A percentile compares a stretch with the other conserved stretches of the same genome.
These are phyloP conservation scores for Dysdera silvatica DNA, from an alignment of 1,140 invertebrate species.

Conservation along the genomic window DNA sequence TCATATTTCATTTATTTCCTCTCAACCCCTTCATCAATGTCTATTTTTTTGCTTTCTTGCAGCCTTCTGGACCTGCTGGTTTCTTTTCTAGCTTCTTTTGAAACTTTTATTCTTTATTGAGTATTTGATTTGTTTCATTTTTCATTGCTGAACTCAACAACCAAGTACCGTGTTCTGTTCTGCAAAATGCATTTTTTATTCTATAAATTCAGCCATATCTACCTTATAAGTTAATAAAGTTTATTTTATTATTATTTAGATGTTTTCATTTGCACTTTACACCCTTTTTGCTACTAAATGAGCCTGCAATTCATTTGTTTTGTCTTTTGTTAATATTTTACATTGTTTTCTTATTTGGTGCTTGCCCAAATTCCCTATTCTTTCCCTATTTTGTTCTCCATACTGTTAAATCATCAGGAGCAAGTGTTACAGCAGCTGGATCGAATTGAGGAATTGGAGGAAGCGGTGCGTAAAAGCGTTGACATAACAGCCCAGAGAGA, in stretches of 20 bases:
- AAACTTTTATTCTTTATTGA: slow-evolving; percentile 27
- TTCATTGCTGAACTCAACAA: too few relatives aligned
- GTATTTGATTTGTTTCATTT: too few relatives aligned
- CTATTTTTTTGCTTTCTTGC: slow-evolving; percentile 37
- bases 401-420: slow-evolving; percentile 39
- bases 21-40: neutral
- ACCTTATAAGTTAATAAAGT: too few relatives aligned
- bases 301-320: neutral
- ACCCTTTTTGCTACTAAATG: too few relatives aligned
- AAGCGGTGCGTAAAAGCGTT: slow-evolving; percentile 57
- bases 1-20: neutral
- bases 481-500: slow-evolving; percentile 51
- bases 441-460: slow-evolving; percentile 68
- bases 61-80: slow-evolving; percentile 42
- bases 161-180: neutral
- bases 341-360: neutral
- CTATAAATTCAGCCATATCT: too few relatives aligned
- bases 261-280: neutral
- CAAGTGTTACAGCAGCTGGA: slow-evolving; percentile 47
- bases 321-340: slow-evolving; percentile 3
- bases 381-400: too few relatives aligned
- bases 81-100: slow-evolving; percentile 47
- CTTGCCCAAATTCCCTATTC: neutral
- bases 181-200: neutral
- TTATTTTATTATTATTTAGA: too few relatives aligned